These are phyloP conservation scores for Microtus ochrogaster DNA, from an alignment of 2,113 vertebrate genomes.

Conservation along the genomic window DNA sequence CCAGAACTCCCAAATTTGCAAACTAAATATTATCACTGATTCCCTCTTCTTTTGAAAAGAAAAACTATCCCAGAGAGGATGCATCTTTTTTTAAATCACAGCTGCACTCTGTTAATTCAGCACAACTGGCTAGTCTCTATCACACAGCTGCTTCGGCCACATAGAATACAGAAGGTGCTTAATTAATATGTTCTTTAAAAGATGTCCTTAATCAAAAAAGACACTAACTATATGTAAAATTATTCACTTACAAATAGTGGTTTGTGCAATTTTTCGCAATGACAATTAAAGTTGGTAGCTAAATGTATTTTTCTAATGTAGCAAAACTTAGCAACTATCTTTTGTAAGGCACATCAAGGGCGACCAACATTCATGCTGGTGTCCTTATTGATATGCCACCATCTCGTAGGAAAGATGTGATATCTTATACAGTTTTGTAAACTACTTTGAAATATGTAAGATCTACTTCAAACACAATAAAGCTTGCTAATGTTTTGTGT, in stretches of 20 bases:
- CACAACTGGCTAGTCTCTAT: constrained; percentile 71
- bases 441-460: constrained; percentile 75
- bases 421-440: constrained; percentile 68
- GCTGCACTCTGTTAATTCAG: constrained; percentile 65
- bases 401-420: constrained; percentile 61
- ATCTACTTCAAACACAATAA: constrained; percentile 81
- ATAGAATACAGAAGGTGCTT: constrained; percentile 6
- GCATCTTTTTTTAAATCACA: neutral
- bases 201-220: constrained; percentile 76
- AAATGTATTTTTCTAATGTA: constrained; percentile 48
- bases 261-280: constrained; percentile 65
- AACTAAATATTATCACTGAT: constrained; percentile 22
- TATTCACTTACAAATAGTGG: constrained; percentile 54
- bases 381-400: constrained; percentile 47
- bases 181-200: constrained; percentile 79
- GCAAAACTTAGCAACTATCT: constrained; percentile 46
- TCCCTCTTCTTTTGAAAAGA: neutral
- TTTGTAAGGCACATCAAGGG: neutral
- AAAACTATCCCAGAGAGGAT: neutral
- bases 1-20: neutral
- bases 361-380: neutral
- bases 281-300: constrained; percentile 69
- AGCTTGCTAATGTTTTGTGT: neutral
- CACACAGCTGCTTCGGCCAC: constrained; percentile 63
- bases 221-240: constrained; percentile 81